These are phyloP conservation scores for Phthorimaea operculella DNA, from an alignment of 1,140 invertebrate species.

Conservation along the genomic window DNA sequence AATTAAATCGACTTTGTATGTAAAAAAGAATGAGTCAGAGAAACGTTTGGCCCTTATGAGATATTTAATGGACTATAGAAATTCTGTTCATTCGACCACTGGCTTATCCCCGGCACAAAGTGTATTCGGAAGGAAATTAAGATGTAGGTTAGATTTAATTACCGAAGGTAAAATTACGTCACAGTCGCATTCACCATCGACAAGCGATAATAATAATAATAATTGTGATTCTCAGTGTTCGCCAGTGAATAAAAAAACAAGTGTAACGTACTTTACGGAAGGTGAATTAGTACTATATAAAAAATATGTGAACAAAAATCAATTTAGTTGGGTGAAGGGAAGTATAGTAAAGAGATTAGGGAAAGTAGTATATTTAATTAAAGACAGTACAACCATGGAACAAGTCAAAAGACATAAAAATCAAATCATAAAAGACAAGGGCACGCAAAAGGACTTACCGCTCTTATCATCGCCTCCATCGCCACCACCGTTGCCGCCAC, in stretches of 20 bases:
- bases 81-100: slow-evolving; percentile 9
- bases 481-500: too few relatives aligned
- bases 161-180: background rate
- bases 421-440: slow-evolving; percentile 6
- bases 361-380: slow-evolving; percentile 6
- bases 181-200: background rate
- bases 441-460: background rate
- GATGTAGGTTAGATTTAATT: slow-evolving; percentile 4
- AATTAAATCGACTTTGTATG: slow-evolving; percentile 1
- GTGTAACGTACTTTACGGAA: background rate
- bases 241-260: background rate
- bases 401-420: slow-evolving; percentile 6
- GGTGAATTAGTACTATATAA: slow-evolving; percentile 3
- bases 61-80: slow-evolving; percentile 9
- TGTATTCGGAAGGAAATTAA: slow-evolving; percentile 8
- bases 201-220: background rate
- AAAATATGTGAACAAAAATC: slow-evolving; percentile 8
- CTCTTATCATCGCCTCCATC: background rate
- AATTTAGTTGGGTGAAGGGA: slow-evolving; percentile 5
- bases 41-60: background rate
- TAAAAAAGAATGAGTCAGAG: background rate
- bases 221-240: background rate
- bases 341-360: slow-evolving; percentile 6
- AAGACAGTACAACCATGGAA: background rate
- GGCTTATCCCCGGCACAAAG: slow-evolving; percentile 3